Evolutionary conservation across 1,140 invertebrate species (phyloP), one percentile per base, ranked within the genome.

Genomic region (Listronotus bonariensis): DNA sequence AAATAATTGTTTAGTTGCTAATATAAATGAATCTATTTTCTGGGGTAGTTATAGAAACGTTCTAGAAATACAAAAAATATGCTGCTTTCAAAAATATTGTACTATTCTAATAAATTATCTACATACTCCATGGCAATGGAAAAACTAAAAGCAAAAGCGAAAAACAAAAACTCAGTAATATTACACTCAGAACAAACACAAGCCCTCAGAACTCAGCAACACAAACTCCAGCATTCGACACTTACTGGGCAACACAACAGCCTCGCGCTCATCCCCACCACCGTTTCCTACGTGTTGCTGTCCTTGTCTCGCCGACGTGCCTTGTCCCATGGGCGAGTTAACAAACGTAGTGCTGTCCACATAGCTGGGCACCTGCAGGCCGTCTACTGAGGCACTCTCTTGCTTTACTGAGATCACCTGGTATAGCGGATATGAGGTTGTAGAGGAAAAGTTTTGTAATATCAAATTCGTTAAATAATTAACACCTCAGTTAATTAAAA

Each of bases 341-440:
- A 85, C 70, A 71, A 85, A 86, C 12, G 84, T 86, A 20, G 84
- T 86, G 14, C 84, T 85, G 73, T 86, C 84, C 17, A 86, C 84
- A 65, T 84, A 85, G 66, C 82, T 81, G 6, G 83, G 71, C 31
- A 84, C 82, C 61, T 64, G 61, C n/a, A 85, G 67, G 59, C 79
- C 82, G 59, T 85, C 84, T 5, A 83, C 75, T 41, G 65, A 55
- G 62, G 67, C 18, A 20, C 53, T 72, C 67, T 86, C 84, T 34
- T 84, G 84, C 71, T 86, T 86, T 6, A 85, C 82, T n/a, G 76
- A 75, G 14, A 80, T 72, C 41, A 76, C 71, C 49, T 64, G 45
- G 26, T 34, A 36, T 36, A 36, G 32, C 14, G 32, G 26, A 52
- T 49, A 49, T 5, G 32, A 7, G 26, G 67, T 72, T 52, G 17